A percentile compares a stretch with the other conserved stretches of the same genome.
phyloP scores from a whole-genome alignment of 2,797 vertebrate genomes.

The Vespertilio murinus region DNA sequence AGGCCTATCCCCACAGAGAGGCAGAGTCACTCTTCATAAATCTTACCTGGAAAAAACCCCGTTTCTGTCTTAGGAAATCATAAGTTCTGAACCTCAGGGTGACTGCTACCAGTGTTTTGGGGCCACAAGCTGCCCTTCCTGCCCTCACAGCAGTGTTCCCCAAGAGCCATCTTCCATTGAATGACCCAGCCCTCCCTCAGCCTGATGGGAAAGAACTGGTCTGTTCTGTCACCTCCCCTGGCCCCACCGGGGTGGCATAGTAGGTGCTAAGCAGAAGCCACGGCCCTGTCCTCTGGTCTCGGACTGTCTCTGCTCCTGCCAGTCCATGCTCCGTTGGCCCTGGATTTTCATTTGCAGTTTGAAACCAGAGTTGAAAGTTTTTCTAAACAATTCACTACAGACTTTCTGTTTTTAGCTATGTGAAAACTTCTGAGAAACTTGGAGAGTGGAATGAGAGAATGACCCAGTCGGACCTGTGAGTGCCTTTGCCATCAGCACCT shows the following conservation, averaged over 20 bases:
- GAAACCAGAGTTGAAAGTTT: neutral
- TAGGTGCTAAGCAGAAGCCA: neutral
- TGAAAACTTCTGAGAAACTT: slow-evolving; percentile 91
- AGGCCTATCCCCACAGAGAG: neutral
- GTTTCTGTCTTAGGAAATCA: neutral
- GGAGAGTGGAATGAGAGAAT: slow-evolving; percentile 92
- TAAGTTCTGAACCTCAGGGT: neutral
- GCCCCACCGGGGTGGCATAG: neutral
- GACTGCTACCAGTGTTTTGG: neutral
- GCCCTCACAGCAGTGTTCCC: neutral
- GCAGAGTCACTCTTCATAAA: neutral
- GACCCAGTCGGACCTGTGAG: slow-evolving; percentile 91
- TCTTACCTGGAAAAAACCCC: neutral
- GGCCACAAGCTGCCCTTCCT: neutral
- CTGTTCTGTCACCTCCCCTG: neutral
- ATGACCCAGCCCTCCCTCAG: too few relatives aligned
- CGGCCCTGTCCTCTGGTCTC: fast-evolving
- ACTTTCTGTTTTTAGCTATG: slow-evolving; percentile 91
- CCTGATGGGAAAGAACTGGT: neutral
- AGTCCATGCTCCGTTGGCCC: neutral
- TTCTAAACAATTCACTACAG: slow-evolving; percentile 76
- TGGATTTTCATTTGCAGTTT: neutral
- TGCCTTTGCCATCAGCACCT: slow-evolving; percentile 75
- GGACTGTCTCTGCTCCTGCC: neutral
- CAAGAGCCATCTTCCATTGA: neutral